Evolutionary conservation across 2,888 invertebrate genomes (phyloP).

Genomic region (Watsonalla binaria): DNA sequence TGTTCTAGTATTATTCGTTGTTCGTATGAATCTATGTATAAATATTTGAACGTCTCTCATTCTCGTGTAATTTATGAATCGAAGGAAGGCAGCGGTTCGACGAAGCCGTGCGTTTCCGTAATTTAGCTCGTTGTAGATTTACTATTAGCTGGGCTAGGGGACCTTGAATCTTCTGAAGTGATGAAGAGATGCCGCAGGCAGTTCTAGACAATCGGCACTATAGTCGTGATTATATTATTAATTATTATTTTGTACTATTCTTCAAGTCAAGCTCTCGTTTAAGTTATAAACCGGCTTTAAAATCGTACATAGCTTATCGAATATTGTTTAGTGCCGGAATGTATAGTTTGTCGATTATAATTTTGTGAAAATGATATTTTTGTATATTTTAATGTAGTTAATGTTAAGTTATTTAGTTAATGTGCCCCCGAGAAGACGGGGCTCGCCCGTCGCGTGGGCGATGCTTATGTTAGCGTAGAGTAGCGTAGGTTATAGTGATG

Average conservation of each 20-base stretch:
- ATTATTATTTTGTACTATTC: constrained; percentile 67
- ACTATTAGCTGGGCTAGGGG: constrained; percentile 79
- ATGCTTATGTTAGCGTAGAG: constrained; percentile 55
- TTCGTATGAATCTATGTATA: constrained; percentile 79
- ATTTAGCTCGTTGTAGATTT: constrained; percentile 76
- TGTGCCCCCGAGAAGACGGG: constrained; percentile 39
- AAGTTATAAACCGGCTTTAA: constrained; percentile 72
- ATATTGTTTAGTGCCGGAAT: constrained; percentile 72
- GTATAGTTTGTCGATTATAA: constrained; percentile 75
- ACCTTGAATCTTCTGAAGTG: constrained; percentile 74
- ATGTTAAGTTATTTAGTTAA: constrained; percentile 72
- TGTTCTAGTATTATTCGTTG: constrained; percentile 79
- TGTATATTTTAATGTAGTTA: constrained; percentile 77
- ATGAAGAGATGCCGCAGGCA: constrained; percentile 70
- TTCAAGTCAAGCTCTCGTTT: constrained; percentile 77
- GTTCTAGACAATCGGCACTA: constrained; percentile 78
- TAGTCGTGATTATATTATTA: constrained; percentile 71
- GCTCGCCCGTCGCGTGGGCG: constrained; percentile 48
- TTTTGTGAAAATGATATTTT: constrained; percentile 78
- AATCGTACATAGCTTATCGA: constrained; percentile 74
- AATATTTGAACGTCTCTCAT: constrained; percentile 78
- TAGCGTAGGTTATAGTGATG: constrained; percentile 69
- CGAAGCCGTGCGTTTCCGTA: constrained; percentile 60
- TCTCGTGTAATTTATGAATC: constrained; percentile 76
- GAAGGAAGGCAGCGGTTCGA: constrained; percentile 60